These are phyloP conservation scores for Hassar affinis DNA, from an alignment of 2,113 vertebrate genomes.

Conservation along the genomic window DNA sequence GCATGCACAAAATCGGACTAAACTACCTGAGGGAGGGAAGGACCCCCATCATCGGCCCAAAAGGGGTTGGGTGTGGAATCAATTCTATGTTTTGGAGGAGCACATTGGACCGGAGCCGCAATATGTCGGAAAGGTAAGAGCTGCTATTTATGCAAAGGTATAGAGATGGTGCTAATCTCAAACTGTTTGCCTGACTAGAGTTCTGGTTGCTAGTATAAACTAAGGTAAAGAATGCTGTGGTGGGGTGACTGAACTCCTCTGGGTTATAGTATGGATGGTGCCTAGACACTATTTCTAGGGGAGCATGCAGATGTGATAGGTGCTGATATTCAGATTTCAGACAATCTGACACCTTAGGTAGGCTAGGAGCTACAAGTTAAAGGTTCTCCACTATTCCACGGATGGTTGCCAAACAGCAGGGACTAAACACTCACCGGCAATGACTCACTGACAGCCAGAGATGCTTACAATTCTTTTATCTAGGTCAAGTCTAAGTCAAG, in stretches of 20 bases:
- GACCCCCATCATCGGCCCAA: slow-evolving; percentile 87
- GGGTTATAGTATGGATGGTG: not conserved
- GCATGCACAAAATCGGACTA: slow-evolving; percentile 73
- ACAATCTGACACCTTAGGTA: not conserved
- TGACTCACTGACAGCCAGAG: too few species aligned
- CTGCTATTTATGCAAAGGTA: not conserved
- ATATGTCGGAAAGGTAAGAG: slow-evolving; percentile 85
- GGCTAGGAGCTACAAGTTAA: not conserved
- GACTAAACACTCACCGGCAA: too few species aligned
- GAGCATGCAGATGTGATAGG: not conserved
- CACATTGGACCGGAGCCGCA: slow-evolving; percentile 86
- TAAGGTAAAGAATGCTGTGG: not conserved
- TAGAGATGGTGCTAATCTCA: not conserved
- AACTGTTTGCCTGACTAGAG: not conserved
- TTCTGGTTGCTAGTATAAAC: not conserved
- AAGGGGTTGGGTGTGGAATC: slow-evolving; percentile 90
- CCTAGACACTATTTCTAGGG: not conserved
- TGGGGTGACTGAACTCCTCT: not conserved
- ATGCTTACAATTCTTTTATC: too few species aligned
- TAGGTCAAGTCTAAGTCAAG: too few species aligned
- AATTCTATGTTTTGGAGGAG: slow-evolving; percentile 94
- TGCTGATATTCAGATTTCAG: not conserved
- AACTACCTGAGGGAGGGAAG: slow-evolving; percentile 76
- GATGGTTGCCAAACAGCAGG: not conserved
- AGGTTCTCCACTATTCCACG: not conserved